Conservation (phyloP, 2,113 vertebrate genomes). For the Pontoporia blainvillei region DNA sequence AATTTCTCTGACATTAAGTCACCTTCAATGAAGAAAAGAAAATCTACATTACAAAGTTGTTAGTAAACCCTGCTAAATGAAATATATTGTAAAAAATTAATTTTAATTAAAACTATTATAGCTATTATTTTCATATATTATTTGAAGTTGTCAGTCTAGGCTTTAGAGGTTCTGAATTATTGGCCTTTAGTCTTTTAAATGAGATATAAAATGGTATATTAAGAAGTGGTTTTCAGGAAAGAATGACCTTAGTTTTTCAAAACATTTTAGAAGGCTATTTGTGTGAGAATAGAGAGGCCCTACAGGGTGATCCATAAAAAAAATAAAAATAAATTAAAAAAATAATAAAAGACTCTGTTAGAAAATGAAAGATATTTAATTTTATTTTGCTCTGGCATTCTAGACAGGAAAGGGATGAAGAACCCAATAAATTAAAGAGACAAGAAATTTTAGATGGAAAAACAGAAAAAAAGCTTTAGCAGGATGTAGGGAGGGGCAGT, state of each 20-base stretch:
- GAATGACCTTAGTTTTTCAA: neutral
- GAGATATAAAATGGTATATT: neutral
- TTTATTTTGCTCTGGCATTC: neutral
- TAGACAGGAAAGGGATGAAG: neutral
- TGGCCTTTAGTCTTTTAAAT: neutral
- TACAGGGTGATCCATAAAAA: neutral
- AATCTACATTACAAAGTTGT: neutral
- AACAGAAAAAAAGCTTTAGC: neutral
- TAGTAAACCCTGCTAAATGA: neutral
- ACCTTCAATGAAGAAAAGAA: neutral
- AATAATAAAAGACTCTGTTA: neutral
- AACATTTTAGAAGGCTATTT: neutral
- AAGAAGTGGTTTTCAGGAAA: neutral
- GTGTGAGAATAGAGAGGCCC: neutral
- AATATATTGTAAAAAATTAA: neutral
- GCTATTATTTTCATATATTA: neutral
- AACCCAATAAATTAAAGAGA: neutral
- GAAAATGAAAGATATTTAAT: neutral
- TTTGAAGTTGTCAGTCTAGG: neutral
- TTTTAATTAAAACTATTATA: neutral
- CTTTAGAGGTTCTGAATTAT: neutral
- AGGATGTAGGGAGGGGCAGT: neutral
- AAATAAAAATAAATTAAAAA: accelerated
- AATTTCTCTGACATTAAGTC: neutral
- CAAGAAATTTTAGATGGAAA: neutral